Evolutionary conservation across 2,888 invertebrate genomes (phyloP).

Genomic region (Dicyrtoma fusca): DNA sequence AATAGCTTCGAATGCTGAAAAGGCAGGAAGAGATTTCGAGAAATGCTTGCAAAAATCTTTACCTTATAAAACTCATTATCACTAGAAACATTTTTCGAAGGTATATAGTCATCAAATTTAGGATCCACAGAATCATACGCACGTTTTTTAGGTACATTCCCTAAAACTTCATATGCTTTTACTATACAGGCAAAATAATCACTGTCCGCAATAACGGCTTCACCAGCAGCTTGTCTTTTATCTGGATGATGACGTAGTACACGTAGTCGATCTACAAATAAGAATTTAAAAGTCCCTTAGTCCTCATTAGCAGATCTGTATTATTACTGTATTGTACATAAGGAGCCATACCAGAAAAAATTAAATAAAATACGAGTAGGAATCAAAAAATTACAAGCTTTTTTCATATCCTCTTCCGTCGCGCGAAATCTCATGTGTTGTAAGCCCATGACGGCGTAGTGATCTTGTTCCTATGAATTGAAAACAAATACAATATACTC

Average conservation of each 20-base stretch:
- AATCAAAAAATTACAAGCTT: slow-evolving; percentile 77
- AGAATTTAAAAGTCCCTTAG: slow-evolving; percentile 24
- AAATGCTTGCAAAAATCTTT: too few relatives aligned
- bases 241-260: slow-evolving; percentile 97
- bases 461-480: slow-evolving; percentile 82
- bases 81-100: slow-evolving; percentile 71
- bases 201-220: slow-evolving; percentile 83
- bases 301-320: too few relatives aligned
- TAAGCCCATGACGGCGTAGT: slow-evolving; percentile 93
- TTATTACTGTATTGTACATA: too few relatives aligned
- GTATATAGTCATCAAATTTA: slow-evolving; percentile 85
- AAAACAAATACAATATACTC: too few relatives aligned
- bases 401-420: slow-evolving; percentile 89
- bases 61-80: slow-evolving; percentile 53
- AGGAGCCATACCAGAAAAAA: too few relatives aligned
- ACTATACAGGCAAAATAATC: slow-evolving; percentile 99
- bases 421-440: slow-evolving; percentile 80
- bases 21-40: too few relatives aligned
- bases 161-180: slow-evolving; percentile 90
- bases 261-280: slow-evolving; percentile 69
- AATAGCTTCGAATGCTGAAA: too few relatives aligned
- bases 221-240: slow-evolving; percentile 88
- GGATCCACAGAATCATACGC: slow-evolving; percentile 98
- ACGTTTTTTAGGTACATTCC: slow-evolving; percentile 76
- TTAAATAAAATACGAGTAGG: too few relatives aligned